phyloP scores from a whole-genome alignment of 2,888 invertebrate species.

The Aspidiotus destructor region DNA sequence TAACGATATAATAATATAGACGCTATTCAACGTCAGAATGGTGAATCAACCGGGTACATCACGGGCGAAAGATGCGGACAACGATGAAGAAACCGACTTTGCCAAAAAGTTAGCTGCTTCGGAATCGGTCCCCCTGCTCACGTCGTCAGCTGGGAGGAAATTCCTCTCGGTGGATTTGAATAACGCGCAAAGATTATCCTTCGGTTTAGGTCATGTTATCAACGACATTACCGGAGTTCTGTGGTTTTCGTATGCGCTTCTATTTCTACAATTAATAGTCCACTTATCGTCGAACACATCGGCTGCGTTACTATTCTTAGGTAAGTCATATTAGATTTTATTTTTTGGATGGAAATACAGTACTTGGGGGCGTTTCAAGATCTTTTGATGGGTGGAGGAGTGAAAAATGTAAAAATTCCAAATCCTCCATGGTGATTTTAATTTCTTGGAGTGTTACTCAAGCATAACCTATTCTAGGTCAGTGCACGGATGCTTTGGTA shows the following conservation, averaged over 20 bases:
- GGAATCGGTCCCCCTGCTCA: conserved; percentile 10
- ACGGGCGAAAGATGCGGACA: background rate
- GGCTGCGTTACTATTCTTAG: conserved; percentile 62
- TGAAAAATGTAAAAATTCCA: too few species aligned
- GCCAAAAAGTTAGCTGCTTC: conserved; percentile 4
- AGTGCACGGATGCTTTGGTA: conserved; percentile 51
- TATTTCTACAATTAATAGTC: conserved; percentile 43
- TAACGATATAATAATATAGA: too few species aligned
- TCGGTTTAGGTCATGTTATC: conserved; percentile 68
- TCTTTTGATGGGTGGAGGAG: too few species aligned
- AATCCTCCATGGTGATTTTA: too few species aligned
- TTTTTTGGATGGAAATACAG: too few species aligned
- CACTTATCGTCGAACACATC: conserved; percentile 44
- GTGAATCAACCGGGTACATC: background rate
- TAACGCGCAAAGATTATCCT: conserved; percentile 45
- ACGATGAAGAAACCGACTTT: conserved; percentile 17
- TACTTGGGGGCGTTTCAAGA: too few species aligned
- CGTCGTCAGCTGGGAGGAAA: background rate
- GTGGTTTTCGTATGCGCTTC: conserved; percentile 46
- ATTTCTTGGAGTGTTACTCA: too few species aligned
- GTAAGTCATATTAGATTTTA: conserved; percentile 40
- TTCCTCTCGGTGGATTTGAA: background rate
- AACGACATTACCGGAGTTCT: conserved; percentile 80
- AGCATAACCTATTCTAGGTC: conserved; percentile 43
- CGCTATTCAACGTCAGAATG: background rate